Evolutionary conservation across 2,113 vertebrate genomes (phyloP).

Genomic region (Macquaria ambigua): DNA sequence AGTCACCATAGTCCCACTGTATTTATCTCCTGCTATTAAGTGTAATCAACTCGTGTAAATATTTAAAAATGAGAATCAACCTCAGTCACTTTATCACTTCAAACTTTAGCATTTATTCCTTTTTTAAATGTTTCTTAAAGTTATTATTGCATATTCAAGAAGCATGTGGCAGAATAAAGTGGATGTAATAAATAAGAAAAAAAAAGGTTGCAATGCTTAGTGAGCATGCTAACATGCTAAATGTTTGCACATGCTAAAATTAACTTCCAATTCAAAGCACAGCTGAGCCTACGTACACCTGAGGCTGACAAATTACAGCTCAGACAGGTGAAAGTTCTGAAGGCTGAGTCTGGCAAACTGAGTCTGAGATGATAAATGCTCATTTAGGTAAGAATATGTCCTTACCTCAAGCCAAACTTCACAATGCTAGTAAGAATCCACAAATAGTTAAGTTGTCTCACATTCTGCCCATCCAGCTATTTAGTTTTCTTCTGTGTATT

Average conservation of each 20-base stretch:
- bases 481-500: neutral
- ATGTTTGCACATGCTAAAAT: neutral
- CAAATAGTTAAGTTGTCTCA: neutral
- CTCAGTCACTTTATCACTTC: neutral
- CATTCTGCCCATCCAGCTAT: neutral
- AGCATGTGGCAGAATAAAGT: neutral
- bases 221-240: neutral
- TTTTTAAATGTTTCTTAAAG: neutral
- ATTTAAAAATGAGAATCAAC: neutral
- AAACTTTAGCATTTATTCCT: neutral
- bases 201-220: neutral
- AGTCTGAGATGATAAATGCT: neutral
- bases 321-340: neutral
- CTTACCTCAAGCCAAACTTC: neutral
- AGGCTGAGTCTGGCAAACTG: neutral
- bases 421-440: neutral
- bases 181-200: neutral
- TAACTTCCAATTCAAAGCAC: neutral
- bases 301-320: neutral
- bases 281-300: neutral
- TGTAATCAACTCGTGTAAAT: conserved; percentile 1
- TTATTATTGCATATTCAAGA: neutral
- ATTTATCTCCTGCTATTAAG: conserved; percentile 9
- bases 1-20: neutral
- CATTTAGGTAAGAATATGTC: neutral